These are phyloP conservation scores for Caenorhabditis angaria DNA, from an alignment of 2,888 invertebrate genomes.

Conservation along the genomic window DNA sequence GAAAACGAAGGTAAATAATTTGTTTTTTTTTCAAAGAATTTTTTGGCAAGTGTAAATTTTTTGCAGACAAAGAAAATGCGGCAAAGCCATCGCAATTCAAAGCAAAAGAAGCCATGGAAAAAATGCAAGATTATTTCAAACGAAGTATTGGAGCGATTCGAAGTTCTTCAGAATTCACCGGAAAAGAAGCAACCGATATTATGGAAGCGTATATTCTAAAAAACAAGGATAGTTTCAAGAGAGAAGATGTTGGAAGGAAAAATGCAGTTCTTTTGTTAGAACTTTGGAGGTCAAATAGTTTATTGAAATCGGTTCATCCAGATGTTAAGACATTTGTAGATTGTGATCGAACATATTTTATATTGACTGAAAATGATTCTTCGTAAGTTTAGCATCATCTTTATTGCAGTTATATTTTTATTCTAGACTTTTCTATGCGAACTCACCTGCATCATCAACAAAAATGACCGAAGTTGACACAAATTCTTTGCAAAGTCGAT, in stretches of 20 bases:
- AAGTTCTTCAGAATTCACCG: conserved; percentile 24
- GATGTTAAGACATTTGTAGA: conserved; percentile 25
- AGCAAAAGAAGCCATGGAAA: conserved; percentile 22
- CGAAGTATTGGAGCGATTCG: conserved; percentile 22
- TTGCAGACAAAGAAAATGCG: conserved; percentile 33
- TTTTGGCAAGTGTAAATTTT: neutral
- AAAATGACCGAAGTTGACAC: neutral
- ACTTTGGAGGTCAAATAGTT: conserved; percentile 26
- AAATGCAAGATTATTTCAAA: conserved; percentile 41
- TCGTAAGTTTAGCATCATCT: neutral
- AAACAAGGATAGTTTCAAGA: conserved; percentile 22
- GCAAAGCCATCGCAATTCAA: conserved; percentile 24
- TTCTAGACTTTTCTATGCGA: conserved; percentile 27
- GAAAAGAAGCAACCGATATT: conserved; percentile 40
- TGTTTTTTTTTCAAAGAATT: neutral
- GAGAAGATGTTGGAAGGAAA: conserved; percentile 27
- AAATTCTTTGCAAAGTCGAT: conserved; percentile 7
- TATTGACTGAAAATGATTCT: conserved; percentile 23
- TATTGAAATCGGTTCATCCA: conserved; percentile 13
- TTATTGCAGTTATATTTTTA: neutral
- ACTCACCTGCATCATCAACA: conserved; percentile 13
- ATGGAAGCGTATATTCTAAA: conserved; percentile 26
- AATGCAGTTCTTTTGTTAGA: conserved; percentile 37
- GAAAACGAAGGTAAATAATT: neutral
- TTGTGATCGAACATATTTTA: conserved; percentile 25